A percentile compares a stretch with the other conserved stretches of the same genome.
phyloP scores from a whole-genome alignment of 2,888 invertebrate genomes.

The Drosophila anomalata region DNA sequence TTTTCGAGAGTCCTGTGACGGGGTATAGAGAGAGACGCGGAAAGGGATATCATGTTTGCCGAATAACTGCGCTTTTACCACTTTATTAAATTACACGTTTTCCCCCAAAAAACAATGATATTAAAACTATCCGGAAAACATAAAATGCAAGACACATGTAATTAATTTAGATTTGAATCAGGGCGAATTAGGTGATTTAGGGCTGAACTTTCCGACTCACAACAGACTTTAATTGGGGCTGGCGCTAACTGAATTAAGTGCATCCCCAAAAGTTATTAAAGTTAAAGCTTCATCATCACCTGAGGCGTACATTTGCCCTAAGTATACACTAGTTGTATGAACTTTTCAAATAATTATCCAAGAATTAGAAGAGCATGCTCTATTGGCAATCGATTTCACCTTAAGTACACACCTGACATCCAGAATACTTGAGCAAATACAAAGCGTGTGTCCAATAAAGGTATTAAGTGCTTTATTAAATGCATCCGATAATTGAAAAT shows the following conservation, averaged over 20 bases:
- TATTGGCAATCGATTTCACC: constrained; percentile 5
- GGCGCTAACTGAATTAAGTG: not conserved
- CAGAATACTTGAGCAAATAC: constrained; percentile 1
- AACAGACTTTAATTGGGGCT: not conserved
- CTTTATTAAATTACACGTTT: constrained; percentile 61
- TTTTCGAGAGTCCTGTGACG: constrained; percentile 44
- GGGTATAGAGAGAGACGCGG: not conserved
- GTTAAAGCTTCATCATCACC: not conserved
- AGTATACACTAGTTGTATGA: not conserved
- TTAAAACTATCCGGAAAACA: constrained; percentile 14
- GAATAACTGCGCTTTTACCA: constrained; percentile 55
- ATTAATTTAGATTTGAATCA: constrained; percentile 16
- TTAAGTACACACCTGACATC: constrained; percentile 6
- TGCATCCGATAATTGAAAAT: constrained; percentile 67
- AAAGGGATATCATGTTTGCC: constrained; percentile 39
- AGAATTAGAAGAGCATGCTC: not conserved
- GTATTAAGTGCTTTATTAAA: constrained; percentile 47
- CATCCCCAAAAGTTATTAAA: not conserved
- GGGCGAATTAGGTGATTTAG: not conserved
- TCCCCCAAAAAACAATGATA: constrained; percentile 34
- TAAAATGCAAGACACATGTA: constrained; percentile 20
- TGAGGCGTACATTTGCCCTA: not conserved
- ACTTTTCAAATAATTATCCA: constrained; percentile 2
- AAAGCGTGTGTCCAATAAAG: constrained; percentile 19
- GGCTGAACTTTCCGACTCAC: not conserved